phyloP scores from a whole-genome alignment of 2,113 vertebrate species.

The Paracanthobrama guichenoti region DNA sequence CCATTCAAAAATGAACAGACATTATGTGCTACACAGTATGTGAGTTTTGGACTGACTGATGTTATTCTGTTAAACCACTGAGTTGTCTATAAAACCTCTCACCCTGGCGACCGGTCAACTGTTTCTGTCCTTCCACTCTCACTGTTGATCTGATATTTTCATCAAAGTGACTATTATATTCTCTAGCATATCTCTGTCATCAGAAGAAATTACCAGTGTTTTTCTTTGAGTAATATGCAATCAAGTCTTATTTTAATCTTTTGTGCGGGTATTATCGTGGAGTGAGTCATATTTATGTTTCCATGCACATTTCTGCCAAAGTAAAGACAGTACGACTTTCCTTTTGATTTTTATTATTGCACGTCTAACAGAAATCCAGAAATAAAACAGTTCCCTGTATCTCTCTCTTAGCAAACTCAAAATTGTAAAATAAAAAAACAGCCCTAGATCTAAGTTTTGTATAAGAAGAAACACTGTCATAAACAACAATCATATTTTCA shows the following conservation, averaged over 20 bases:
- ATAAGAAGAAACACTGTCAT: conserved; percentile 1
- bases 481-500: conserved; percentile 18
- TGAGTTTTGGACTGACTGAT: conserved; percentile 26
- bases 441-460: neutral
- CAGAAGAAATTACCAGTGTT: conserved; percentile 30
- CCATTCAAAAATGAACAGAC: conserved; percentile 10
- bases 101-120: conserved; percentile 14
- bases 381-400: conserved; percentile 15
- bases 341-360: conserved; percentile 42
- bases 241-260: conserved; percentile 39
- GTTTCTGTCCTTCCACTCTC: neutral
- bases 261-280: conserved; percentile 15
- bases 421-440: neutral
- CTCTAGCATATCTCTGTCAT: conserved; percentile 44
- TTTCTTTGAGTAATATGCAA: conserved; percentile 29
- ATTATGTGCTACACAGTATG: conserved; percentile 1
- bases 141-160: conserved; percentile 25
- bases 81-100: conserved; percentile 14
- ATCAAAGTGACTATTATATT: conserved; percentile 44
- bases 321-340: conserved; percentile 37
- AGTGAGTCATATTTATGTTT: conserved; percentile 24
- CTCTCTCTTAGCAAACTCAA: neutral
- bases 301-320: conserved; percentile 40
- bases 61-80: conserved; percentile 29
- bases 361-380: neutral